Percentiles rank a stretch among this genome's conserved stretches.
Conservation (phyloP, 2,113 vertebrate species). For the Phyllostomus hastatus region DNA sequence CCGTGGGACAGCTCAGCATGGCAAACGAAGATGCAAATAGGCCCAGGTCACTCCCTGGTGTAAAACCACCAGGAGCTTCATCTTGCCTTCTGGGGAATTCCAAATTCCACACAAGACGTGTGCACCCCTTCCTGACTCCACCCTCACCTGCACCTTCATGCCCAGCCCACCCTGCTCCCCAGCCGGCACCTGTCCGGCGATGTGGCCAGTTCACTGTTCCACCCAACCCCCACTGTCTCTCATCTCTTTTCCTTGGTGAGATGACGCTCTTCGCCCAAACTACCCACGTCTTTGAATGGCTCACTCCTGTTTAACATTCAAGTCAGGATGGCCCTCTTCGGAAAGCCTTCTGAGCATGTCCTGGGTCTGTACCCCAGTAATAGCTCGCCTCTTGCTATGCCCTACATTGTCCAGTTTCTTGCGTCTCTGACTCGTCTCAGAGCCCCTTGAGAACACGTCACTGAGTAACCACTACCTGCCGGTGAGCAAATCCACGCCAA, state of each 20-base stretch:
- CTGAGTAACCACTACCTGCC: neutral
- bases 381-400: fast-evolving
- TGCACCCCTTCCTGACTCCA: neutral
- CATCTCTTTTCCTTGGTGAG: neutral
- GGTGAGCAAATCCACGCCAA: neutral
- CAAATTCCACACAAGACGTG: neutral
- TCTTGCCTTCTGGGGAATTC: neutral
- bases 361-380: neutral
- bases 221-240: neutral
- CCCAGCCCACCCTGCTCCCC: fast-evolving
- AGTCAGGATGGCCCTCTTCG: neutral
- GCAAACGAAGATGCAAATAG: neutral
- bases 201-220: neutral
- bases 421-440: neutral
- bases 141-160: neutral
- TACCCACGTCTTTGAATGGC: neutral
- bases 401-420: too few relatives aligned
- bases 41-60: neutral
- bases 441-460: neutral
- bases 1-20: neutral
- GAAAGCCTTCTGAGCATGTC: neutral
- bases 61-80: neutral
- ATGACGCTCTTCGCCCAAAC: neutral
- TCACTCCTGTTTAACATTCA: neutral
- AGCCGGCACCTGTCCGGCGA: fast-evolving